phyloP scores from a whole-genome alignment of 2,888 invertebrate genomes.

The Caenorhabditis sp. region DNA sequence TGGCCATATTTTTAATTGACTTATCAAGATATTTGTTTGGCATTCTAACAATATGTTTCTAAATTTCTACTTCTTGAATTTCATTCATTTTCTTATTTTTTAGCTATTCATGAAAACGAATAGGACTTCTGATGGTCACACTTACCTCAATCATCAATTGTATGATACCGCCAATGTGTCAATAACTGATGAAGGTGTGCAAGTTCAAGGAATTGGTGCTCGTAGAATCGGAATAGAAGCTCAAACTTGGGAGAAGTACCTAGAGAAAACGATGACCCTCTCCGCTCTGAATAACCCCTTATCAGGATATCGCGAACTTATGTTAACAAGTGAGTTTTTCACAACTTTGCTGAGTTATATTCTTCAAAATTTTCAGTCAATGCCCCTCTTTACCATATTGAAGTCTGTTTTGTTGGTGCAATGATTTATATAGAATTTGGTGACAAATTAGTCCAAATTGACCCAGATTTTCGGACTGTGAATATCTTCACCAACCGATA shows the following conservation, averaged over 20 bases:
- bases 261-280: constrained; percentile 30
- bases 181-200: constrained; percentile 28
- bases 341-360: background rate
- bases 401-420: constrained; percentile 35
- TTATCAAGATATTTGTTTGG: too few relatives aligned
- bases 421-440: constrained; percentile 36
- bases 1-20: too few relatives aligned
- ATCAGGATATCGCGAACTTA: constrained; percentile 22
- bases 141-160: constrained; percentile 24
- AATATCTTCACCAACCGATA: constrained; percentile 36
- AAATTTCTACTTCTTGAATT: too few relatives aligned
- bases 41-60: too few relatives aligned
- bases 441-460: constrained; percentile 33
- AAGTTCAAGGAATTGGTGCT: constrained; percentile 33
- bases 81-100: too few relatives aligned
- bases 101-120: constrained; percentile 36
- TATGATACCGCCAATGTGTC: constrained; percentile 42
- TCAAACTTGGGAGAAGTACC: constrained; percentile 32
- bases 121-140: constrained; percentile 29
- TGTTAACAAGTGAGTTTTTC: constrained; percentile 21
- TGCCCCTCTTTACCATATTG: constrained; percentile 28
- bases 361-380: constrained; percentile 30
- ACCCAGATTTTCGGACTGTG: constrained; percentile 23
- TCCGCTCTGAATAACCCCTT: constrained; percentile 1
- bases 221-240: constrained; percentile 20